Conservation (phyloP, 2,888 invertebrate species). For the Leptinotarsa rubiginosa region DNA sequence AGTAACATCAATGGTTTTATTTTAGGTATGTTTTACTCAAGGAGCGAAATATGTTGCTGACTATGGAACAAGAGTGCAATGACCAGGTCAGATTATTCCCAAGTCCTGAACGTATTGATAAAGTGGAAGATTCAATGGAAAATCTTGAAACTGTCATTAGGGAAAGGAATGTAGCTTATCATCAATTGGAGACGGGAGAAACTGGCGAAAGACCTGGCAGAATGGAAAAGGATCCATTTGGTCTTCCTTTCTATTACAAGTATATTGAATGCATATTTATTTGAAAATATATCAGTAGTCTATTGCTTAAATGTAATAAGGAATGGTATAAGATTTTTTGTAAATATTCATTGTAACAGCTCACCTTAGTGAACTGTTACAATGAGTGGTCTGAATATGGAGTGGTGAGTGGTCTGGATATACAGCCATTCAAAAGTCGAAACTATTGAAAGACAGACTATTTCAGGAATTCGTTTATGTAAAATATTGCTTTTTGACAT, state of each 20-base stretch:
- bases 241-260: constrained; percentile 71
- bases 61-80: constrained; percentile 91
- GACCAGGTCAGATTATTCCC: constrained; percentile 79
- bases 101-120: constrained; percentile 92
- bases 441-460: no score
- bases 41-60: constrained; percentile 96
- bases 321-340: no score
- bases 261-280: constrained; percentile 47
- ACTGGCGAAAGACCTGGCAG: constrained; percentile 81
- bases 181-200: constrained; percentile 88
- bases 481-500: no score
- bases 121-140: constrained; percentile 94
- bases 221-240: constrained; percentile 72
- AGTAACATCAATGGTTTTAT: constrained; percentile 24
- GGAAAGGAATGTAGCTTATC: constrained; percentile 93
- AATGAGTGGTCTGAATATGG: no score
- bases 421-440: no score
- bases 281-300: not conserved
- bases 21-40: constrained; percentile 86
- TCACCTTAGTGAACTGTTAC: no score
- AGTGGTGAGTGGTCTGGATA: no score
- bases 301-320: no score
- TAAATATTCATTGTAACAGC: no score
- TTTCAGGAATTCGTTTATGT: no score
- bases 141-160: constrained; percentile 91